phyloP scores from a whole-genome alignment of 92 coral and sea anemone species.

The Siderastrea siderea region DNA sequence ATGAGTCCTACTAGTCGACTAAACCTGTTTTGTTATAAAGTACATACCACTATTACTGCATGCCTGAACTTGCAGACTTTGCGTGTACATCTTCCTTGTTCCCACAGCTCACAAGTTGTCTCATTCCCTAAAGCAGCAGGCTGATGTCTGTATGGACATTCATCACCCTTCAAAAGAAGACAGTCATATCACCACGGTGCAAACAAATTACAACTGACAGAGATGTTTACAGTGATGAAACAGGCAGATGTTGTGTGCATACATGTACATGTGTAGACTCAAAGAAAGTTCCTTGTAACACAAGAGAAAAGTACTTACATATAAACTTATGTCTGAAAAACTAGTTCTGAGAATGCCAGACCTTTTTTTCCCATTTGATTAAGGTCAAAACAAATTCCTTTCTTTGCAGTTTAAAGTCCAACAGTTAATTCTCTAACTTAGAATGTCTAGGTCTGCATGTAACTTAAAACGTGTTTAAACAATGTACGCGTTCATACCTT shows the following conservation, averaged over 20 bases:
- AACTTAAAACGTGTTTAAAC: neutral
- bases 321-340: too few relatives aligned
- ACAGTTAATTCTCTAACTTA: neutral
- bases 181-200: neutral
- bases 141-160: conserved; percentile 93
- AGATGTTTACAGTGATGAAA: too few relatives aligned
- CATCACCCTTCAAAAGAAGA: conserved; percentile 77
- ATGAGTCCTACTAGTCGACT: neutral
- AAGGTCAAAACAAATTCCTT: too few relatives aligned
- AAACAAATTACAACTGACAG: neutral
- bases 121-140: conserved; percentile 90
- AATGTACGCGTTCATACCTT: conserved; percentile 64
- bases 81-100: conserved; percentile 72
- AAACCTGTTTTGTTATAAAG: neutral
- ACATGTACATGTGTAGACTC: too few relatives aligned
- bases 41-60: conserved; percentile 82
- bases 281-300: too few relatives aligned
- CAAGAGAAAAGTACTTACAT: too few relatives aligned
- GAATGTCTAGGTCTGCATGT: too few relatives aligned
- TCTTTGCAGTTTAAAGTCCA: too few relatives aligned
- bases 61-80: conserved; percentile 88
- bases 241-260: too few relatives aligned
- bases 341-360: too few relatives aligned
- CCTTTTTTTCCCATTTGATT: too few relatives aligned
- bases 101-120: conserved; percentile 82